These are phyloP conservation scores for Peromyscus leucopus DNA, from an alignment of 2,113 vertebrate genomes.

Conservation along the genomic window DNA sequence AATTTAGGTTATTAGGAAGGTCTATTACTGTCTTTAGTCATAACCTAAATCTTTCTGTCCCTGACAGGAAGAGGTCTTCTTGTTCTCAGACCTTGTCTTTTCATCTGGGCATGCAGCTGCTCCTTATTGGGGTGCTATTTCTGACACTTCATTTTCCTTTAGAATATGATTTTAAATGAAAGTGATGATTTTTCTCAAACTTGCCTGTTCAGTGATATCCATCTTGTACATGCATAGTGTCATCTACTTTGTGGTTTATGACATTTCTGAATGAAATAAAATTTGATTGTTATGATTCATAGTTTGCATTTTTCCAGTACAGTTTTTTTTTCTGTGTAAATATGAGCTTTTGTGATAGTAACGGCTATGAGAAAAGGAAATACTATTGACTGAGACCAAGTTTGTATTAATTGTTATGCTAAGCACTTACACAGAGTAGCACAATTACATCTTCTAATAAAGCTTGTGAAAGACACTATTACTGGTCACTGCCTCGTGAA, in stretches of 20 bases:
- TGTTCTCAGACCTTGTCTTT: conserved; percentile 59
- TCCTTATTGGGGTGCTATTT: conserved; percentile 72
- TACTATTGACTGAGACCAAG: neutral
- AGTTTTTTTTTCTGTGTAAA: neutral
- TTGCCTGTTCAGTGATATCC: conserved; percentile 63
- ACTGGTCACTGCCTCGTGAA: neutral
- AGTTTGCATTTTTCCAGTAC: neutral
- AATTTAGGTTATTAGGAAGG: neutral
- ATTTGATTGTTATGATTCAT: conserved; percentile 49
- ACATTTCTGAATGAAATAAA: conserved; percentile 53
- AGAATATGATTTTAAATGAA: conserved; percentile 72
- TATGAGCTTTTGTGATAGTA: neutral
- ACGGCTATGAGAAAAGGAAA: neutral
- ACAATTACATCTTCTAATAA: neutral
- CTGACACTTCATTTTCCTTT: conserved; percentile 57
- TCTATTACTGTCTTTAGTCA: conserved; percentile 75
- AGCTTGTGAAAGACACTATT: neutral
- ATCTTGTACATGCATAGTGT: conserved; percentile 26
- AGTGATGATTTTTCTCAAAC: conserved; percentile 74
- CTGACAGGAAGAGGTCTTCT: conserved; percentile 44
- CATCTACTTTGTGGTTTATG: conserved; percentile 52
- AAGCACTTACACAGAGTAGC: neutral
- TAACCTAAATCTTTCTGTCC: conserved; percentile 68
- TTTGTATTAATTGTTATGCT: neutral
- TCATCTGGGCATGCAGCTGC: neutral